A percentile compares a stretch with the other conserved stretches of the same genome.
These are phyloP conservation scores for Bujurquina vittata DNA, from an alignment of 2,113 vertebrate species.

Conservation along the genomic window DNA sequence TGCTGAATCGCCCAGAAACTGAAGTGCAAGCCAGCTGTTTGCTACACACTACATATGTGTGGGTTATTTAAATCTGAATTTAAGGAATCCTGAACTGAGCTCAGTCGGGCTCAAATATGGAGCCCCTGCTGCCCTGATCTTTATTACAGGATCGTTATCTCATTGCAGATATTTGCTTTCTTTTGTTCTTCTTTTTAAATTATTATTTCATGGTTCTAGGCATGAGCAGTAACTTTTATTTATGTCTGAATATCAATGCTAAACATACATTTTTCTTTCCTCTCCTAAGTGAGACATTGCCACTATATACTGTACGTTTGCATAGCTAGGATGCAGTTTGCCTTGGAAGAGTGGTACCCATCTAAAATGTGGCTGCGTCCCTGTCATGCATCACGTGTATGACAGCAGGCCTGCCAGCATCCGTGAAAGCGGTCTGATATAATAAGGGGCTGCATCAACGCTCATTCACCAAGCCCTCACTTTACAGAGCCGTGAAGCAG, in stretches of 20 bases:
- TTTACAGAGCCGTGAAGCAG: slow-evolving; percentile 31
- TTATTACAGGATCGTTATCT: not conserved
- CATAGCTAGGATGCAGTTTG: not conserved
- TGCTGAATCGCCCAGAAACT: not conserved
- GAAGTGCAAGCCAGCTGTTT: not conserved
- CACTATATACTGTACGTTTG: not conserved
- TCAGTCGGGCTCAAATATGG: not conserved
- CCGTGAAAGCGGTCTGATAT: not conserved
- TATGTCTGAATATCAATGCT: not conserved
- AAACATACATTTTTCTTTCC: not conserved
- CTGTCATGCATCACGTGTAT: not conserved
- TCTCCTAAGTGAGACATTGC: not conserved
- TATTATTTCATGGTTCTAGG: not conserved
- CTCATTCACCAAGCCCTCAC: not conserved
- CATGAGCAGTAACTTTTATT: not conserved
- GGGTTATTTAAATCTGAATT: not conserved
- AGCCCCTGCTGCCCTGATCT: not conserved
- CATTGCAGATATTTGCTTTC: not conserved
- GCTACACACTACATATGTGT: not conserved
- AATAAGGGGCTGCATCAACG: not conserved
- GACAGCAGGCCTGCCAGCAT: slow-evolving; percentile 8
- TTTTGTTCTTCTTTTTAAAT: not conserved
- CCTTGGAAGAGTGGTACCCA: not conserved
- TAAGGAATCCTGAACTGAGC: not conserved
- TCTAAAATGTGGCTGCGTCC: not conserved